These are phyloP conservation scores for Galeopsomyia nigrocyanea DNA, from an alignment of 2,888 invertebrate genomes.

Conservation along the genomic window DNA sequence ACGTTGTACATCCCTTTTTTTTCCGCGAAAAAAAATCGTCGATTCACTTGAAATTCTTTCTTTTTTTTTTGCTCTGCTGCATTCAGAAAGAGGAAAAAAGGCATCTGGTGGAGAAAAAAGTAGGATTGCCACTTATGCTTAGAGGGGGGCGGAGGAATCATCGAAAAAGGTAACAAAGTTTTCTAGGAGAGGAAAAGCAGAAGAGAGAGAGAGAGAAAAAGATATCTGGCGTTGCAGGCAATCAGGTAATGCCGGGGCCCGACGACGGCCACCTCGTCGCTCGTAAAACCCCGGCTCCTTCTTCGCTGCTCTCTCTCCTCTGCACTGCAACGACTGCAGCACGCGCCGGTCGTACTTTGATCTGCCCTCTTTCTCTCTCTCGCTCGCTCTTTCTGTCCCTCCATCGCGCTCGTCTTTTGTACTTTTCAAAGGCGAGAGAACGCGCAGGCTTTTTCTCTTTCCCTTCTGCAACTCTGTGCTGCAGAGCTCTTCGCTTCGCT, in stretches of 20 bases:
- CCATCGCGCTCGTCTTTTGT: constrained; percentile 36
- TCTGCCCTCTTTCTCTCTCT: constrained; percentile 9
- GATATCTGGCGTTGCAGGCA: not conserved
- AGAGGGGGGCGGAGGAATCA: not conserved
- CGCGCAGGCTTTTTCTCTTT: constrained; percentile 26
- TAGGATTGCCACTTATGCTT: too few species aligned
- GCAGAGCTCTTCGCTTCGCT: not conserved
- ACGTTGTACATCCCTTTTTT: too few species aligned
- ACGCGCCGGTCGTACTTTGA: constrained; percentile 35
- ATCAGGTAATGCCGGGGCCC: constrained; percentile 30
- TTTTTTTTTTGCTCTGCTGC: not conserved
- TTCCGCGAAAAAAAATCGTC: too few species aligned
- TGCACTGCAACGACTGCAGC: not conserved
- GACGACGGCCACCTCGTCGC: constrained; percentile 11
- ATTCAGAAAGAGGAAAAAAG: not conserved
- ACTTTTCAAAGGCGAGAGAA: constrained; percentile 39
- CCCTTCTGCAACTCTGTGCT: not conserved
- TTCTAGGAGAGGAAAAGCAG: not conserved
- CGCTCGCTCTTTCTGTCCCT: not conserved
- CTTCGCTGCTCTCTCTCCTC: constrained; percentile 3
- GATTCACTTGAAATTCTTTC: too few species aligned
- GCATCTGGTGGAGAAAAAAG: too few species aligned
- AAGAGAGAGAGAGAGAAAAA: not conserved
- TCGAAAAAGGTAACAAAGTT: constrained; percentile 6
- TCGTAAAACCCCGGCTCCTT: constrained; percentile 29